Conservation (phyloP, 1,140 invertebrate species). For the Armadillidium nasatum region DNA sequence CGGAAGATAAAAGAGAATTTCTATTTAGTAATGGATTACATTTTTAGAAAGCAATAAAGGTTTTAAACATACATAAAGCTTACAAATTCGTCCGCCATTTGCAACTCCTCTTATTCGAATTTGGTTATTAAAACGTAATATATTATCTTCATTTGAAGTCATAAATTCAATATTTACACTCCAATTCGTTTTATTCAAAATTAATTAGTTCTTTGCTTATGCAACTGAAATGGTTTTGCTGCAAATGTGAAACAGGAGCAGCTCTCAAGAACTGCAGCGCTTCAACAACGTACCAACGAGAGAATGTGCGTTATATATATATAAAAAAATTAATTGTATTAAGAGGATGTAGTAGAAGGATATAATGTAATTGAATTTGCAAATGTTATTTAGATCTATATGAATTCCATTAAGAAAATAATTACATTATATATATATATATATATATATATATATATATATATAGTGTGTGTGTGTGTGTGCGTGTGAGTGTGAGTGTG, state of each 20-base stretch:
- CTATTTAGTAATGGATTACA: conserved; percentile 8
- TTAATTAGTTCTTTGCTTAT: neutral
- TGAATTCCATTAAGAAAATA: neutral
- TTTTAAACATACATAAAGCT: neutral
- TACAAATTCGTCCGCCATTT: neutral
- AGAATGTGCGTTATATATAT: too few relatives aligned
- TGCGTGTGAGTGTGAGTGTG: too few relatives aligned
- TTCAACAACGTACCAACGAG: too few relatives aligned
- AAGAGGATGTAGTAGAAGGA: neutral
- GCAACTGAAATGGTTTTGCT: neutral
- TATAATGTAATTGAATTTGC: neutral
- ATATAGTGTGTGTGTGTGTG: too few relatives aligned
- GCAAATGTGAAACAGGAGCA: neutral
- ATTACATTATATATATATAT: neutral
- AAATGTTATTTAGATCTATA: neutral
- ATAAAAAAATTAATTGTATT: conserved; percentile 6
- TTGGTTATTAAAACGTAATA: conserved; percentile 3
- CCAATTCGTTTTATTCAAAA: neutral
- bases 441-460: conserved; percentile 11
- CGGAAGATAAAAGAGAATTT: conserved; percentile 4
- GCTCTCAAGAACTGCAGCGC: neutral
- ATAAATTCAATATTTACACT: conserved; percentile 9
- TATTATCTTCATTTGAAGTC: conserved; percentile 1
- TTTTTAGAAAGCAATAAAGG: conserved; percentile 10
- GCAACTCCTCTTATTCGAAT: neutral